Evolutionary conservation across 2,888 invertebrate genomes (phyloP).

Genomic region (Aproaerema taeniolella): DNA sequence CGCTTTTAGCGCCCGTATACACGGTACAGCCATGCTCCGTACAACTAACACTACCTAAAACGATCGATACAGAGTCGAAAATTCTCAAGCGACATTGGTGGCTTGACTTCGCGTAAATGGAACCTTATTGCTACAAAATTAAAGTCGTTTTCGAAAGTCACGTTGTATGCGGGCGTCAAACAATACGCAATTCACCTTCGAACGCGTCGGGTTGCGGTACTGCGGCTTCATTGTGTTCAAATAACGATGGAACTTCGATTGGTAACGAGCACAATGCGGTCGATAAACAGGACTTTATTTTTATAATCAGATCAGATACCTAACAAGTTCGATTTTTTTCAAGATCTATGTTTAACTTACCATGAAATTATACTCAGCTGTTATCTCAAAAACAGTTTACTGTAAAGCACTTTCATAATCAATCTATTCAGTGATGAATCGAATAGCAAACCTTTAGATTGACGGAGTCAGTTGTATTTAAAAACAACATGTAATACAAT

Average conservation of each 20-base stretch:
- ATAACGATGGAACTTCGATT: conserved; percentile 66
- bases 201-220: conserved; percentile 74
- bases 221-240: conserved; percentile 75
- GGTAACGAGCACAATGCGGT: conserved; percentile 55
- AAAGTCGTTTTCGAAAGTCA: conserved; percentile 69
- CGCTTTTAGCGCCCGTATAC: conserved; percentile 72
- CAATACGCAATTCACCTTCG: conserved; percentile 78
- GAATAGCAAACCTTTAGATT: no score
- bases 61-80: conserved; percentile 27
- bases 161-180: conserved; percentile 67
- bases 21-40: conserved; percentile 28
- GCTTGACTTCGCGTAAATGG: conserved; percentile 49
- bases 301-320: conserved; percentile 22
- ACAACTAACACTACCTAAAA: conserved; percentile 31
- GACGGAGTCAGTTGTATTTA: no score
- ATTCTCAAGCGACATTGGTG: conserved; percentile 22
- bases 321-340: no score
- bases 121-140: conserved; percentile 64
- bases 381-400: no score
- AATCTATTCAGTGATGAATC: no score
- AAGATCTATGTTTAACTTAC: no score
- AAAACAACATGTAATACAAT: no score
- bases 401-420: no score
- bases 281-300: conserved; percentile 52
- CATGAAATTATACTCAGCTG: conserved; percentile 9